Base-by-base conservation (phyloP, 23 tunicate species). In the Trididemnum clinides region DNA sequence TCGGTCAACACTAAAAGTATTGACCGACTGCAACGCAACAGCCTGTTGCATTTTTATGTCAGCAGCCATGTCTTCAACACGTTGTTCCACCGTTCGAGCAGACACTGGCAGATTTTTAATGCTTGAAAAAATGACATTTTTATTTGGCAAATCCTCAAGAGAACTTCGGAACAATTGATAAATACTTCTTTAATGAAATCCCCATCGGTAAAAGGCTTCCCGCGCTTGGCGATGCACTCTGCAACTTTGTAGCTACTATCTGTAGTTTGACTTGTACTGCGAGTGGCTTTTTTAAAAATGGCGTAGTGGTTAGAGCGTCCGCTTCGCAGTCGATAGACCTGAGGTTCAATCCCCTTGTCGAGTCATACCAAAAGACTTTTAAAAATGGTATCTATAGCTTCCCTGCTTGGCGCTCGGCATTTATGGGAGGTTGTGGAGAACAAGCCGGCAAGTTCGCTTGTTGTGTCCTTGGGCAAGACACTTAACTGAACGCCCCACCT, bases 191-290 rank as follows among this genome's bases (percentile, higher is more conserved):
- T 65, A 57, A 82, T 33, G 64, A 34, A 82, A 72, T 64, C 87
- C 10, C 87, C 78, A 29, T 82, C 64, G 64, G 87, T 82, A 82
- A 82, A 66, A 23, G 78, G 87, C 28, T 82, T 82, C 76, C 87
- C 78, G 26, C 34, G 87, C 64, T 82, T 64, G 66, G 77, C 87
- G 39, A 82, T 82, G 28, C 50, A 34, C 28, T 78, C 83, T 51
- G 78, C 78, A 66, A 82, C 87, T 82, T 82, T 65, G 77, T 82
- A 66, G 64, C 87, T 38, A 82, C 87, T 82, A 36, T 66, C 62
- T 44, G 34, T 82, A 26, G 72, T 82, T 82, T 66, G 83, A 78
- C 51, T 84, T 72, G 88, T 84, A 79, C 71, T 84, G 73, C 72
- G 71, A 84, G 73, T 65, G 28, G 54, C 81, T 57, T 84, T 84